Evolutionary conservation across 30 jellyfish, hydroid and myxozoan genomes (phyloP).

Genomic region (Clytia hemisphaerica): DNA sequence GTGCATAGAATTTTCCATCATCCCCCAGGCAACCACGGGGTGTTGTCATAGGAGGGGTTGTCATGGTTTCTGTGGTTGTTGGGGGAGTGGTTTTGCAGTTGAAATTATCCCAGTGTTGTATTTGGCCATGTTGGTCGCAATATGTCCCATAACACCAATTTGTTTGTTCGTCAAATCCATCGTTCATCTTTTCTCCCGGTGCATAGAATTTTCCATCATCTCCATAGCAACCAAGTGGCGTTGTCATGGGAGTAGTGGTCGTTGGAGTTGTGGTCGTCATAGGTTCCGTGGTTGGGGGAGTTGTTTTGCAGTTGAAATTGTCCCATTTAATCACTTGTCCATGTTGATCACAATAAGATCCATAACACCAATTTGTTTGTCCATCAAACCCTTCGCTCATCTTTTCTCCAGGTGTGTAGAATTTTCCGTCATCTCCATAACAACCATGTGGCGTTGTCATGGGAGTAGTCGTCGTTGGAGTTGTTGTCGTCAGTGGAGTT

Average conservation of each 20-base stretch:
- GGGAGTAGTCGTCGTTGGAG: neutral
- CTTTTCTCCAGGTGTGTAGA: neutral
- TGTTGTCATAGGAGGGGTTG: conserved; percentile 13
- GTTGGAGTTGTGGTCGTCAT: neutral
- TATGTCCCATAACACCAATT: conserved; percentile 35
- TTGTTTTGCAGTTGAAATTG: conserved; percentile 24
- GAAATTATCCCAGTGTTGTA: conserved; percentile 23
- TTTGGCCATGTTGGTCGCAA: conserved; percentile 13
- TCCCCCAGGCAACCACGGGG: no score
- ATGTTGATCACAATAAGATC: conserved; percentile 16
- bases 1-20: neutral
- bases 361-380: conserved; percentile 32
- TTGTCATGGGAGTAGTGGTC: neutral
- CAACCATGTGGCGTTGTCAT: conserved; percentile 26
- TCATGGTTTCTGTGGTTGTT: neutral
- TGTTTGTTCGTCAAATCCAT: neutral
- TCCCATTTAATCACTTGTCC: conserved; percentile 27
- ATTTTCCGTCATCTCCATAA: neutral
- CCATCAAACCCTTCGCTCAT: conserved; percentile 11
- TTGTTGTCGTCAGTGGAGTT: neutral
- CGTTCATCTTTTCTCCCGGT: conserved; percentile 11
- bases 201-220: conserved; percentile 19
- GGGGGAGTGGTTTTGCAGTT: conserved; percentile 19
- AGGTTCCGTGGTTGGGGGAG: neutral
- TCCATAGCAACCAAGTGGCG: conserved; percentile 21